These are phyloP conservation scores for Pelosia muscerda DNA, from an alignment of 2,888 invertebrate genomes.

Conservation along the genomic window DNA sequence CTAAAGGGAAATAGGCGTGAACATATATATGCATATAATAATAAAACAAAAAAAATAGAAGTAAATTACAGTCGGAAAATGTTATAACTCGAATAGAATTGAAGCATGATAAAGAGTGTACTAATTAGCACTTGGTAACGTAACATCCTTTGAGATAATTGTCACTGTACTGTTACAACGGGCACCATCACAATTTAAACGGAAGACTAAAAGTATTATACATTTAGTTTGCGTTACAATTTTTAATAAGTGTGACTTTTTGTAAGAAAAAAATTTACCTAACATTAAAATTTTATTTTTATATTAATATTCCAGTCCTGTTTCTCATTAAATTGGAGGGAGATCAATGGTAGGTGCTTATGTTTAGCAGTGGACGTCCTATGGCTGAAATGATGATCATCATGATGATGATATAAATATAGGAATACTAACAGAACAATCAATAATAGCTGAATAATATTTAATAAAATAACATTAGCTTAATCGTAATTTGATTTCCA, in stretches of 20 bases:
- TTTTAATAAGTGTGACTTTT: too few relatives aligned
- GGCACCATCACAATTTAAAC: conserved; percentile 10
- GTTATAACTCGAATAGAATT: conserved; percentile 24
- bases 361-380: too few relatives aligned
- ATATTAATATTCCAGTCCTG: too few relatives aligned
- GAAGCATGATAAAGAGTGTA: conserved; percentile 18
- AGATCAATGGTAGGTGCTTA: too few relatives aligned
- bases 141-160: conserved; percentile 49
- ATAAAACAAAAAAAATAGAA: conserved; percentile 1
- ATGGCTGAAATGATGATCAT: too few relatives aligned
- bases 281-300: too few relatives aligned
- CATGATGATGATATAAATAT: too few relatives aligned
- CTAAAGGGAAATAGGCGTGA: too few relatives aligned
- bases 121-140: conserved; percentile 34
- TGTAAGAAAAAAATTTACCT: too few relatives aligned
- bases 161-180: conserved; percentile 30
- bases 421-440: neutral
- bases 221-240: neutral
- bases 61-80: neutral
- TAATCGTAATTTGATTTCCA: neutral
- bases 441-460: neutral
- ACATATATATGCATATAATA: too few relatives aligned
- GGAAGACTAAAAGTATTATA: neutral
- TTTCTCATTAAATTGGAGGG: too few relatives aligned
- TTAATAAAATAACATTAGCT: neutral